phyloP scores from a whole-genome alignment of 2,797 vertebrate genomes.

The Microhierax caerulescens region DNA sequence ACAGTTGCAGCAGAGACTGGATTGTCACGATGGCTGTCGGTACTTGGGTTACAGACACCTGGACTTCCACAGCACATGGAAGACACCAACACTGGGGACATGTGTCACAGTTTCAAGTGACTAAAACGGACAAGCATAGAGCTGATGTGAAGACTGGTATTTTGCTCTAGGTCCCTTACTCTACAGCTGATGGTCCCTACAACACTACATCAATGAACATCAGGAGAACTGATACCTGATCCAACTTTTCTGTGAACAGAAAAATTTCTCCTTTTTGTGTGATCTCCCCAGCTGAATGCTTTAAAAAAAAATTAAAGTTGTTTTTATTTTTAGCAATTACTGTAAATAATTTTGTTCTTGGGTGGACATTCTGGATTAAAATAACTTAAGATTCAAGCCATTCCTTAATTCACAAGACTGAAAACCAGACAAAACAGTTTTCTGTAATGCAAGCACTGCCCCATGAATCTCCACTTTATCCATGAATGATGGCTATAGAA shows the following conservation, averaged over 20 bases:
- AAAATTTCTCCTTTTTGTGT: not conserved
- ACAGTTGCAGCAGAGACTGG: conserved; percentile 38
- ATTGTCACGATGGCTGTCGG: conserved; percentile 5
- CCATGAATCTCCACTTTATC: not conserved
- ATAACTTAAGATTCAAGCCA: not conserved
- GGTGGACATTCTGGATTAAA: not conserved
- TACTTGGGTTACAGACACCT: conserved; percentile 23
- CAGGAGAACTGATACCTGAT: not conserved
- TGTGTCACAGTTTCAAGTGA: not conserved
- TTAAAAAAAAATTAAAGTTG: not conserved
- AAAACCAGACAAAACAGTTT: not conserved
- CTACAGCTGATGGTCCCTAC: not conserved
- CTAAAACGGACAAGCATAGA: conserved; percentile 14
- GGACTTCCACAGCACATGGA: conserved; percentile 66
- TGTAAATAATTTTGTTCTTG: not conserved
- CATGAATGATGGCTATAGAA: not conserved
- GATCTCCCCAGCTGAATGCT: not conserved
- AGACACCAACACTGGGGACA: conserved; percentile 39
- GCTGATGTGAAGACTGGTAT: not conserved
- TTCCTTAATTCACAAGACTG: not conserved
- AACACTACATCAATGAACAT: not conserved
- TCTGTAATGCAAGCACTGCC: not conserved
- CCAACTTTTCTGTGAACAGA: not conserved
- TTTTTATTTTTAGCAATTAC: not conserved
- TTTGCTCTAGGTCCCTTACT: not conserved